Evolutionary conservation across 35 echinoderm and acorn worm genomes (phyloP), one percentile per base, ranked within the genome.

Genomic region (Apostichopus parvimensis): DNA sequence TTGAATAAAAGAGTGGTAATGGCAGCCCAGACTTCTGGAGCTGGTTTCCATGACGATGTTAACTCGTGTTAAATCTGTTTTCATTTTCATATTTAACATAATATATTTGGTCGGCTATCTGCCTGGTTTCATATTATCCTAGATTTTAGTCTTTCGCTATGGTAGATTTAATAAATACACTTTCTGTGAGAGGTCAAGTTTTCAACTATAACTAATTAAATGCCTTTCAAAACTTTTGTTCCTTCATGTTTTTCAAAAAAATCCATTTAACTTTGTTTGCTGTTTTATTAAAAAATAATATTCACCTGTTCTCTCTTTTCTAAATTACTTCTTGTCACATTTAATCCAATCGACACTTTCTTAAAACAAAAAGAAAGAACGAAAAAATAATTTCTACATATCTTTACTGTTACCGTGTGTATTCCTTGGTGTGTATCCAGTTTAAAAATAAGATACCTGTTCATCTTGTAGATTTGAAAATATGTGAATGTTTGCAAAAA

Each of bases 101-200:
- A 73, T 73, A 12, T 73, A 73, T 73, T 6, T 17, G 71, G 7
- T n/a, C 1, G 21, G 71, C 71, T 75, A 75, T 25, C 1, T 75
- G 71, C 71, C 71, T 75, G 71, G 71, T 75, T 18, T 68, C 71
- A 22, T 75, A 75, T 45, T 45, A 45, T 45, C 34, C 34, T 75
- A 75, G 71, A 75, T n/a, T 18, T 18, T 75, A 75, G 71, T 75
- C 71, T 75, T 75, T 75, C 71, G 71, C 71, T 75, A n/a, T 75
- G 14, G 34, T 75, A 75, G 71, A 22, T n/a, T 18, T 20, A 20
- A 7, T 75, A 7, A 18, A 18, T 75, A 18, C 12, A n/a, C 71
- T 22, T 45, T 45, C 34, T 75, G 71, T 75, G 71, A 20, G 17
- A 75, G 71, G 71, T 75, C 17, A 7, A 75, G 17, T 18, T 14